Evolutionary conservation across 2,888 invertebrate genomes (phyloP).

Genomic region (Sinotaia quadrata): DNA sequence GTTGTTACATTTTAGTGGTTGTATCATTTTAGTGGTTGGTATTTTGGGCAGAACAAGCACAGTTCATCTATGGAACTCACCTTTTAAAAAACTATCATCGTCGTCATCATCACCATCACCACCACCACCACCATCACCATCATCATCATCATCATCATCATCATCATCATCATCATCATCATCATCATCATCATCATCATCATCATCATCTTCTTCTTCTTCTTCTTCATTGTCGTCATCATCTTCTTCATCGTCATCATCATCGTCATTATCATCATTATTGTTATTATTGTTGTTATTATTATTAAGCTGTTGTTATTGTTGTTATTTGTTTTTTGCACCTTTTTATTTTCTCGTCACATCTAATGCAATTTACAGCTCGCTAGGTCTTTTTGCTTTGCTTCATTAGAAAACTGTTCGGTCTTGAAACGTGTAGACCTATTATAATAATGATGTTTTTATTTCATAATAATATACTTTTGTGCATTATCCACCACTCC

Average conservation of each 20-base stretch:
- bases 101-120: constrained; percentile 4
- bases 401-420: no score
- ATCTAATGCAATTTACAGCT: no score
- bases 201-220: background rate
- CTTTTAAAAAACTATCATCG: background rate
- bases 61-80: no score
- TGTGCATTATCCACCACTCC: no score
- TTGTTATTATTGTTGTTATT: background rate
- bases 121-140: background rate
- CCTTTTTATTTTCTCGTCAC: constrained; percentile 2
- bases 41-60: no score
- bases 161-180: constrained; percentile 7
- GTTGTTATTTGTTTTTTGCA: background rate
- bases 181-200: background rate
- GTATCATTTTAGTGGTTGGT: no score
- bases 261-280: background rate
- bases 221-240: constrained; percentile 1
- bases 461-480: no score
- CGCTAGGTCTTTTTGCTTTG: no score
- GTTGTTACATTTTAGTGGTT: no score
- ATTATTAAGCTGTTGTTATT: background rate
- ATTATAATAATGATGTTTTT: no score
- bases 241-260: background rate
- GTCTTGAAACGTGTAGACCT: no score
- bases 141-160: background rate